Evolutionary conservation across 2,888 invertebrate species (phyloP).

Genomic region (Eristalinus aeneus): DNA sequence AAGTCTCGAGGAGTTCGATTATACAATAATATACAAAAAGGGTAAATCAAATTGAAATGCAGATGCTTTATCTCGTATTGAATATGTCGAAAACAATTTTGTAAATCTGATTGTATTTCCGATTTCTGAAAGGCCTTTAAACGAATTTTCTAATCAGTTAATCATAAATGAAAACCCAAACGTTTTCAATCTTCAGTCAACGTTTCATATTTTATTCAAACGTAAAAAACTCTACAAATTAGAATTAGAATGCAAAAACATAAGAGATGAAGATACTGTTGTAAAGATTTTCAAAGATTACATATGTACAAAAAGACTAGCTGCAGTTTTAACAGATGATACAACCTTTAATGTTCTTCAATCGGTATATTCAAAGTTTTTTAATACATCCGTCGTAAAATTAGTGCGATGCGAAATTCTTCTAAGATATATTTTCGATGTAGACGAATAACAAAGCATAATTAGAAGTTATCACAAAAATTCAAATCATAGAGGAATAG

Average conservation of each 20-base stretch:
- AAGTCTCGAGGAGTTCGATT: not conserved
- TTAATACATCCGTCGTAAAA: not conserved
- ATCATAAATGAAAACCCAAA: not conserved
- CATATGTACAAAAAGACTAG: not conserved
- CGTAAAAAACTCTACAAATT: not conserved
- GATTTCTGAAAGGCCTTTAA: not conserved
- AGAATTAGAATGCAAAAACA: not conserved
- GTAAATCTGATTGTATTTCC: not conserved
- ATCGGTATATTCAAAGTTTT: not conserved
- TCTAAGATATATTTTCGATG: not conserved
- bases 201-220: not conserved
- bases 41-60: slow-evolving; percentile 6
- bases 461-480: too few species aligned
- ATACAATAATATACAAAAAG: slow-evolving; percentile 1
- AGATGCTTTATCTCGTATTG: slow-evolving; percentile 3
- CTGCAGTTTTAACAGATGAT: not conserved
- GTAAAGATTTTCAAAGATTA: not conserved
- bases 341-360: not conserved
- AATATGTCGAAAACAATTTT: not conserved
- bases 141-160: not conserved
- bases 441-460: too few species aligned
- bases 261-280: not conserved
- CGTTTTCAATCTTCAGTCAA: not conserved
- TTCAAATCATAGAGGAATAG: too few species aligned
- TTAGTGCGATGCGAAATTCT: not conserved